A percentile compares a stretch with the other conserved stretches of the same genome.
phyloP scores from a whole-genome alignment of 2,113 vertebrate genomes.

The Recurvirostra avosetta region DNA sequence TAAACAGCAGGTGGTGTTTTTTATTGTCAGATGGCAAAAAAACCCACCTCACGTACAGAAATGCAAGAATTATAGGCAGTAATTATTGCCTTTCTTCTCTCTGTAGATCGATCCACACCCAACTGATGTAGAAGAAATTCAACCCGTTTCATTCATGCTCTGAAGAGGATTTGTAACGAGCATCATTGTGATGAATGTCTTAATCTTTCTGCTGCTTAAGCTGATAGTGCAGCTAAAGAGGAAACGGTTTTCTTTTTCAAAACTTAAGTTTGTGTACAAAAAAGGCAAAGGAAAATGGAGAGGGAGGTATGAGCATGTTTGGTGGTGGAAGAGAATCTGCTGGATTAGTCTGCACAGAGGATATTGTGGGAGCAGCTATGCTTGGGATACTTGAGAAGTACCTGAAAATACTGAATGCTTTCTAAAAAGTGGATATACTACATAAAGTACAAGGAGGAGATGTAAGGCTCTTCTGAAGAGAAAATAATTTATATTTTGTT shows the following conservation, averaged over 20 bases:
- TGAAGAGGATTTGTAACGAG: slow-evolving; percentile 44
- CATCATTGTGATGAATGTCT: slow-evolving; percentile 33
- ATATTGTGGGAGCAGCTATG: background rate
- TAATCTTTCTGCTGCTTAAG: slow-evolving; percentile 36
- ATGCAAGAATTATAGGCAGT: background rate
- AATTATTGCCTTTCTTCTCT: slow-evolving; percentile 14
- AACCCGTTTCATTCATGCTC: slow-evolving; percentile 66
- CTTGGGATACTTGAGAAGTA: background rate
- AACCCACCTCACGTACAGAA: background rate
- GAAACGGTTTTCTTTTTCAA: background rate
- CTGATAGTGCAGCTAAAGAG: slow-evolving; percentile 34
- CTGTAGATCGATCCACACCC: slow-evolving; percentile 78
- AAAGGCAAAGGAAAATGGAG: slow-evolving; percentile 2
- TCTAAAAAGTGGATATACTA: background rate
- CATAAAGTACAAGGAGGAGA: background rate
- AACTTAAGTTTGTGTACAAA: background rate
- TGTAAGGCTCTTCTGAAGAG: background rate
- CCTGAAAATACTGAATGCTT: background rate
- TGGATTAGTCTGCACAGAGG: background rate
- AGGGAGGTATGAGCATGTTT: background rate
- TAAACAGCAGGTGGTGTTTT: slow-evolving; percentile 17
- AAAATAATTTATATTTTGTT: background rate
- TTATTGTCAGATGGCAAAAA: background rate
- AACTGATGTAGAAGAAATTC: slow-evolving; percentile 60
- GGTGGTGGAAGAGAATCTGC: background rate